Evolutionary conservation across 2,888 invertebrate species (phyloP).

Genomic region (Seira sanloemensis): DNA sequence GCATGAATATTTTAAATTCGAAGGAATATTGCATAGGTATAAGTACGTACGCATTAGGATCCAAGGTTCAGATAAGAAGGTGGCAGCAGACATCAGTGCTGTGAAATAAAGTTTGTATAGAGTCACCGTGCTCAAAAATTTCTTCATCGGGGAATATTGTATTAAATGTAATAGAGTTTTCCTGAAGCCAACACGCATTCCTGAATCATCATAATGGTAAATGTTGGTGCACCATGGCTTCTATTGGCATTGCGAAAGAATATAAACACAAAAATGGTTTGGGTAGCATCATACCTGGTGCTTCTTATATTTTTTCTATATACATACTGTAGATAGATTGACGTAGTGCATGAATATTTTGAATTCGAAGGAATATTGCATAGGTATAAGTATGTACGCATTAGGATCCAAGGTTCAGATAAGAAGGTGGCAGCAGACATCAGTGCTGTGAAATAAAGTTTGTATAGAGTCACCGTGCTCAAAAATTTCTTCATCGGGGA

Average conservation of each 20-base stretch:
- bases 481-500: background rate
- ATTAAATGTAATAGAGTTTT: constrained; percentile 28
- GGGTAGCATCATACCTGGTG: no score
- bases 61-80: background rate
- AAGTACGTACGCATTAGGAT: no score
- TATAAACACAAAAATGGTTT: no score
- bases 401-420: constrained; percentile 16
- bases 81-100: background rate
- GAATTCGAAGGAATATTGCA: constrained; percentile 16
- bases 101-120: no score
- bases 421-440: constrained; percentile 14
- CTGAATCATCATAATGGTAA: background rate
- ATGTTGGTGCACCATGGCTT: background rate
- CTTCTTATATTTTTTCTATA: no score
- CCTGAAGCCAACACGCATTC: background rate
- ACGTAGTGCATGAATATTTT: background rate
- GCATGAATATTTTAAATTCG: background rate
- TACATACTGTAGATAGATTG: no score
- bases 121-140: no score
- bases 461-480: background rate
- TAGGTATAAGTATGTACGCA: background rate
- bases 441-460: background rate
- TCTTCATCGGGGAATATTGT: no score
- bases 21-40: background rate
- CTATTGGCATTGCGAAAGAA: background rate